A percentile compares a stretch with the other conserved stretches of the same genome.
phyloP scores from a whole-genome alignment of 2,888 invertebrate species.

The Rhogogaster chlorosoma region DNA sequence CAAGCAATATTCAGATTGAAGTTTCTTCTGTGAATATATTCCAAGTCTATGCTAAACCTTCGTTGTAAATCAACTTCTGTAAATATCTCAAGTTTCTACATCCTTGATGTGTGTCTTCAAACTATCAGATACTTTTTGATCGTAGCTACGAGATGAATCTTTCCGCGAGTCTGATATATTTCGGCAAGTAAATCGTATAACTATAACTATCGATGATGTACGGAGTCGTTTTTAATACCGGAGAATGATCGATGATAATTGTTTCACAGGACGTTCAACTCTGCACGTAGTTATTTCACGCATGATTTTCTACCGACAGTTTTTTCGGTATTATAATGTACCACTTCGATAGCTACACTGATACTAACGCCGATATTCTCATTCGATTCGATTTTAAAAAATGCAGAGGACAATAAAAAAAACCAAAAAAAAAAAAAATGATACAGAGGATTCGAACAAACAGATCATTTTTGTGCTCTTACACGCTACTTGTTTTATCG shows the following conservation, averaged over 20 bases:
- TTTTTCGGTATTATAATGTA: not conserved
- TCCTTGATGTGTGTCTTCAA: not conserved
- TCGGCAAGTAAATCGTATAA: not conserved
- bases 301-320: not conserved
- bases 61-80: not conserved
- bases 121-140: not conserved
- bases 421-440: not conserved
- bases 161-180: not conserved
- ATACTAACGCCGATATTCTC: not conserved
- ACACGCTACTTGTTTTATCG: not conserved
- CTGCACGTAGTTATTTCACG: constrained; percentile 31
- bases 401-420: not conserved
- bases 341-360: not conserved
- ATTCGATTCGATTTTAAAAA: not conserved
- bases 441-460: not conserved
- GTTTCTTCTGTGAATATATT: not conserved
- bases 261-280: constrained; percentile 40
- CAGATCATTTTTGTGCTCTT: constrained; percentile 6
- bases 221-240: not conserved
- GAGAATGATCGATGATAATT: constrained; percentile 16
- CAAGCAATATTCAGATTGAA: not conserved
- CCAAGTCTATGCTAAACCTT: not conserved
- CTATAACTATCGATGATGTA: not conserved
- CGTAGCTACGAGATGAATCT: not conserved
- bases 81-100: not conserved